Percentiles rank a stretch among this genome's conserved stretches.
These are phyloP conservation scores for Monarcha castaneiventris DNA, from an alignment of 2,113 vertebrate species.

Conservation along the genomic window DNA sequence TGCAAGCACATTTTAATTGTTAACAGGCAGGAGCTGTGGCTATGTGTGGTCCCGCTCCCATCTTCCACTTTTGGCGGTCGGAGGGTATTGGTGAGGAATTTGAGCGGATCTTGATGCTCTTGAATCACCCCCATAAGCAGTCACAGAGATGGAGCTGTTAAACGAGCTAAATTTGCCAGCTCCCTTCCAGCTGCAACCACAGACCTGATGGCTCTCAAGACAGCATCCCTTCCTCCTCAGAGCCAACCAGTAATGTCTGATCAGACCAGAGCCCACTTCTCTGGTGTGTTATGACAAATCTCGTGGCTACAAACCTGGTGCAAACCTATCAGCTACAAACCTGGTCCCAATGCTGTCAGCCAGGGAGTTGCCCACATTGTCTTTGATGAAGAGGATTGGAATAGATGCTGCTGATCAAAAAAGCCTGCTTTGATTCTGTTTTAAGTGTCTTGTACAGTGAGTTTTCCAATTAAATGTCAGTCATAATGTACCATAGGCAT, in stretches of 20 bases:
- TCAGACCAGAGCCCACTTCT: not conserved
- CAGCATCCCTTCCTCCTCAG: not conserved
- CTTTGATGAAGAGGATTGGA: not conserved
- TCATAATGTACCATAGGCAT: not conserved
- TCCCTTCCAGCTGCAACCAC: not conserved
- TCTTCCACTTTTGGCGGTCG: not conserved
- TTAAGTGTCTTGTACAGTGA: not conserved
- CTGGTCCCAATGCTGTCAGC: not conserved
- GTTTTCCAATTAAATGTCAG: conserved; percentile 33
- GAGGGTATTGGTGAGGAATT: not conserved
- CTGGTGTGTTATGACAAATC: not conserved
- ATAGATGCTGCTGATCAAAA: not conserved
- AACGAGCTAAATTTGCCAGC: not conserved
- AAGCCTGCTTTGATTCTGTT: not conserved
- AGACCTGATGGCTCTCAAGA: not conserved
- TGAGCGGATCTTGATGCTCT: not conserved
- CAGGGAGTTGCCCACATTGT: not conserved
- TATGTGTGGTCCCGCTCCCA: conserved; percentile 59
- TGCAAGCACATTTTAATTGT: conserved; percentile 44
- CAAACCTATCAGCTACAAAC: not conserved
- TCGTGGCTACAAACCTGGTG: not conserved
- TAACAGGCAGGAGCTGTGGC: conserved; percentile 23
- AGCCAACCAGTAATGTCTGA: not conserved
- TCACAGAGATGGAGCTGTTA: not conserved
- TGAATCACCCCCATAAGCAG: not conserved